Evolutionary conservation across 2,888 invertebrate genomes (phyloP), one percentile per base, ranked within the genome.

Genomic region (Fissipunctia ypsillon): DNA sequence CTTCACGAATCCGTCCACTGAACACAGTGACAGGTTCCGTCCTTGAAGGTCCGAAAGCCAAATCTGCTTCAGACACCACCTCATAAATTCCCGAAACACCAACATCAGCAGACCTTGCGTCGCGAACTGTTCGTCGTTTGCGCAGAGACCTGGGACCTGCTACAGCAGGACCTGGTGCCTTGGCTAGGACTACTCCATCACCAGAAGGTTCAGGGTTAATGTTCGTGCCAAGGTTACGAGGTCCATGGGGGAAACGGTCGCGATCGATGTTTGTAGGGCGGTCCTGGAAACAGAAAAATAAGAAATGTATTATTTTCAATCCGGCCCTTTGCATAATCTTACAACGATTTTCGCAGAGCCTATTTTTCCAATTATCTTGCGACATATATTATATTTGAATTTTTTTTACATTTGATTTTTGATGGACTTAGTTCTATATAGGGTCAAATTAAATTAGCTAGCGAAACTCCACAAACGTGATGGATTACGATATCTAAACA

Each of bases 61-160:
- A 95, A 93, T 99, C 99, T 2, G 98, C 98, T 93, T 99, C 98
- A 6, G 99, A 99, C 73, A 99, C 98, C 63, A 99, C 98, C 85
- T 99, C 98, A 93, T 99, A 99, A 35, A 98, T 97, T 0, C 98
- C 98, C 82, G 98, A 98, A 2, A 99, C 99, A 10, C 99, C 99
- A 1, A 99, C 98, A 90, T 98, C 98, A 3, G 98, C 98, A 80
- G 98, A 98, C 68, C 98, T 97, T 2, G 97, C 98, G 89, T 98
- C 98, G 22, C 98, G 96, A 7, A 98, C 97, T 52, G 97, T 96
- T 65, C 97, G 96, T 43, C 98, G 96, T 75, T 97, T 97, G 43
- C 98, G 96, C 2, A 96, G 80, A 3, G 95, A 95, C 78, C 97
- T 96, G 22, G 97, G 85, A 93, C 97, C 91, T 92, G 97, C 90